A percentile compares a stretch with the other conserved stretches of the same genome.
Conservation (phyloP, 2,113 vertebrate species). For the Symphodus melops region DNA sequence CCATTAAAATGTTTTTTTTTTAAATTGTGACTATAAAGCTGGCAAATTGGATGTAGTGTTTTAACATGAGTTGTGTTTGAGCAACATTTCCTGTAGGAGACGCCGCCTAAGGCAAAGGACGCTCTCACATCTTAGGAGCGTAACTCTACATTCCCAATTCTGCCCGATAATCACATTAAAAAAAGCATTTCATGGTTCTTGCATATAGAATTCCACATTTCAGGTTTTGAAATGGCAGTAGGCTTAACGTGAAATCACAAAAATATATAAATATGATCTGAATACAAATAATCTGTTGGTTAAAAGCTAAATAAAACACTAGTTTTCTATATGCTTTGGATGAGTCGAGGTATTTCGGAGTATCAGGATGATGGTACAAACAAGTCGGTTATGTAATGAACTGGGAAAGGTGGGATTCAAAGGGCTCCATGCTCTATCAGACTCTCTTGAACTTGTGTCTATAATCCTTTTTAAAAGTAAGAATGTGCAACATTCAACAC, state of each 20-base stretch:
- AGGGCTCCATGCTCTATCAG: background rate
- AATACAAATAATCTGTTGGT: constrained; percentile 37
- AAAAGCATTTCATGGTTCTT: constrained; percentile 57
- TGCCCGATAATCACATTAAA: constrained; percentile 15
- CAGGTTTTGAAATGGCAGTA: constrained; percentile 55
- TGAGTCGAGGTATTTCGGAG: constrained; percentile 52
- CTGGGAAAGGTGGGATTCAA: constrained; percentile 1
- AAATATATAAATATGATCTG: constrained; percentile 61
- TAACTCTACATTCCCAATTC: constrained; percentile 27
- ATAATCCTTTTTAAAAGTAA: constrained; percentile 1
- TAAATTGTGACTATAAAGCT: constrained; percentile 9
- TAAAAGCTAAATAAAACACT: constrained; percentile 14
- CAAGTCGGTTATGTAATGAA: constrained; percentile 2
- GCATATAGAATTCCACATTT: constrained; percentile 75
- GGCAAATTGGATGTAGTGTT: constrained; percentile 29
- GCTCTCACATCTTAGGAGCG: background rate
- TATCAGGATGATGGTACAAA: constrained; percentile 27
- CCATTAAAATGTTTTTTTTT: constrained; percentile 46
- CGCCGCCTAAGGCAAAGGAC: background rate
- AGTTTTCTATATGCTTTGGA: constrained; percentile 72
- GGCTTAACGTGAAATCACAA: constrained; percentile 61
- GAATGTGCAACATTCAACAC: no score
- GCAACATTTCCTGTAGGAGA: background rate
- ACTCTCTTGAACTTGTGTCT: background rate
- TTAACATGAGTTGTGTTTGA: background rate